Conservation (phyloP, 1,140 invertebrate genomes). For the Ceratina australensis region DNA sequence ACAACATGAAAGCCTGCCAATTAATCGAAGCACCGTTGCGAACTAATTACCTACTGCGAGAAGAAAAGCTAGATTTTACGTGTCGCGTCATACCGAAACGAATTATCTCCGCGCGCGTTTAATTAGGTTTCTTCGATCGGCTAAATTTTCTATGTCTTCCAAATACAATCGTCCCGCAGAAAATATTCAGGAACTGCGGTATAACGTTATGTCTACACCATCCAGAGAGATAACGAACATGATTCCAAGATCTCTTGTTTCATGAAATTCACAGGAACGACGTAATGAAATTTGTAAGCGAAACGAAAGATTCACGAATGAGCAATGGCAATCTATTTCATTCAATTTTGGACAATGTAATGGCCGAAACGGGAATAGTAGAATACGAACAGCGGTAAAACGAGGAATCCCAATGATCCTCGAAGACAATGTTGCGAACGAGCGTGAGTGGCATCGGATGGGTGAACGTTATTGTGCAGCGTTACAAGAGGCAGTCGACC, state of each 20-base stretch:
- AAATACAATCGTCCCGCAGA: too few relatives aligned
- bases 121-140: not conserved
- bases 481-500: constrained; percentile 30
- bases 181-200: too few relatives aligned
- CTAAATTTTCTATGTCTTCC: not conserved
- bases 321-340: not conserved
- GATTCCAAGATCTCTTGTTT: too few relatives aligned
- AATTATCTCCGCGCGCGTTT: not conserved
- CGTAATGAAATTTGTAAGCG: too few relatives aligned
- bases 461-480: constrained; percentile 28
- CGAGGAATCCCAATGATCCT: not conserved
- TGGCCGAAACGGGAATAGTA: not conserved
- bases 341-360: not conserved
- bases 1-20: constrained; percentile 12
- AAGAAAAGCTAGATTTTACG: constrained; percentile 14
- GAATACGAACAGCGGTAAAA: constrained; percentile 13
- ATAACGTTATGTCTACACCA: too few relatives aligned
- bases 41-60: constrained; percentile 14
- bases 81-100: not conserved
- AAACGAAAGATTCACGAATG: not conserved
- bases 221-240: too few relatives aligned
- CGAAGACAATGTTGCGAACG: constrained; percentile 24
- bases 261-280: not conserved
- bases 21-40: constrained; percentile 24
- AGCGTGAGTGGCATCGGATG: constrained; percentile 1